Base-by-base conservation (phyloP, 2,113 vertebrate genomes). In the Paratilapia polleni region DNA sequence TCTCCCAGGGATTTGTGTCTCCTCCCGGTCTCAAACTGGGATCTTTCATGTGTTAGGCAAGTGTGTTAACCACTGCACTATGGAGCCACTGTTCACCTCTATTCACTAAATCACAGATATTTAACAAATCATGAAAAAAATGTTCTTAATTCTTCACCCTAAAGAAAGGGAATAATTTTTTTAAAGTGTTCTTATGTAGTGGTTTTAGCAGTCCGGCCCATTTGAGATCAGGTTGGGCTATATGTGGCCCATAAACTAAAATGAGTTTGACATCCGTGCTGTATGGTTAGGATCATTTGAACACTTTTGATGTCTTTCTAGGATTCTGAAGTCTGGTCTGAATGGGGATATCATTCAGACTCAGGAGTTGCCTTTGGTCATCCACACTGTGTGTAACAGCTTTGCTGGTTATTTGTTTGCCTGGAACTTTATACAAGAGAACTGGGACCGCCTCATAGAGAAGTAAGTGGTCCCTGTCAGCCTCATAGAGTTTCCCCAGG, bases 391-490 rank as follows among this genome's bases (percentile, higher is more conserved):
- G 80, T 96, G 95, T 90, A 95, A 74, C 4, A 93, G 86, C 89
- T 96, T 98, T 77, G 89, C 96, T 10, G 97, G 98, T 22, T 93
- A 97, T 90, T 93, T 99, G 75, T 85, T 97, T 88, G 97, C 96
- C 13, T 99, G 98, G 98, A 95, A 99, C 92, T 99, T 99, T 74
- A 95, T 98, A 49, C 98, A 99, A 90, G 96, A 99, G 88, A 98
- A 98, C 92, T 99, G 98, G 98, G 95, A 97, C 87, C 92, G 89
- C 24, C 97, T 99, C 87, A 96, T 95, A 82, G 91, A 95, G 61
- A 98, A 96, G 98, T 98, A 96, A 96, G 97, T 87, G 15, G 19
- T 6, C 17, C 20, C 24, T 81, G 13, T 81, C 31, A 34, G 22
- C 19, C 62, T 58, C 34, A 52, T 11, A 41, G 1, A 41, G n/a